A percentile compares a stretch with the other conserved stretches of the same genome.
These are phyloP conservation scores for Eciton burchellii DNA, from an alignment of 1,140 invertebrate genomes.

Conservation along the genomic window DNA sequence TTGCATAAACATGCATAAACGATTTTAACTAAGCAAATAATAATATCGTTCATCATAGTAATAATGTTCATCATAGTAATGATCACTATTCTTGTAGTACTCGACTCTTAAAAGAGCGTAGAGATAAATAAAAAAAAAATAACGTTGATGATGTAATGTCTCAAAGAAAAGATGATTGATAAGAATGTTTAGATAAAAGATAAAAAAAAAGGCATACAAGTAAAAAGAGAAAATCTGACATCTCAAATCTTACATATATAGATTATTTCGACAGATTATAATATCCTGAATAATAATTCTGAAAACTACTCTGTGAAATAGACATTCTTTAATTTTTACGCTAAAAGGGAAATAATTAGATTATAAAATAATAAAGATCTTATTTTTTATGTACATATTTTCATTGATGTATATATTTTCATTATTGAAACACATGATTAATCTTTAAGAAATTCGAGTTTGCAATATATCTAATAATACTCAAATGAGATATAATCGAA, in stretches of 20 bases:
- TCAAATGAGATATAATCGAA: slow-evolving; percentile 29
- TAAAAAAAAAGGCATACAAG: neutral
- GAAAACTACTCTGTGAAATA: neutral
- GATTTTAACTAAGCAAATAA: neutral
- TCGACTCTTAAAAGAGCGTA: no score
- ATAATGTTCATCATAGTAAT: no score
- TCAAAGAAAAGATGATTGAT: neutral
- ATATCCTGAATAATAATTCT: neutral
- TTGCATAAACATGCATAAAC: neutral
- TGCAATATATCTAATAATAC: neutral
- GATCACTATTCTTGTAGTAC: no score
- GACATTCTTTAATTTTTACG: neutral
- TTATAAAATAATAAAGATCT: neutral
- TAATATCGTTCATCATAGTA: no score
- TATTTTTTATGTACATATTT: neutral
- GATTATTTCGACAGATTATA: neutral
- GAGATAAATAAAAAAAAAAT: neutral
- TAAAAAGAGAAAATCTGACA: neutral
- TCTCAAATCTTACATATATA: neutral
- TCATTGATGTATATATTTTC: neutral
- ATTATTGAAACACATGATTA: neutral
- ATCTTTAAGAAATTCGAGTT: slow-evolving; percentile 11
- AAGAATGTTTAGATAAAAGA: neutral
- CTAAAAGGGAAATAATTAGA: neutral
- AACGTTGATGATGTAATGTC: neutral